Base-by-base conservation (phyloP, 2,113 vertebrate species). In the Elanus axillaris region DNA sequence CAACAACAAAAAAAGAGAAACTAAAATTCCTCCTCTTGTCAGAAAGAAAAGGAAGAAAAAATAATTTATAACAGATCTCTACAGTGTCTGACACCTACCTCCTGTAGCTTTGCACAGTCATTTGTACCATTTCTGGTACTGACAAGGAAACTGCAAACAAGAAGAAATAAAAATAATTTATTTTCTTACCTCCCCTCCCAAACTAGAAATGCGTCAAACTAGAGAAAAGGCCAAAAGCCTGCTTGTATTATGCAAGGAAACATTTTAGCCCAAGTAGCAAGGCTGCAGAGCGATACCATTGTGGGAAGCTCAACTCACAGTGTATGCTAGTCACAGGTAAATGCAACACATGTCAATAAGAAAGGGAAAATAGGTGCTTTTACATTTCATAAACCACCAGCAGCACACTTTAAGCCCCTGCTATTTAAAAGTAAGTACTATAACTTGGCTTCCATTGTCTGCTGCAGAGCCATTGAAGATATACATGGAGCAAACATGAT, bases 31-130 rank as follows among this genome's bases (percentile, higher is more conserved):
- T 66, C 17, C 48, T 69, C 83, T 56, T 90, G 16, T 59, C 38
- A 63, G 47, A 78, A 74, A 31, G 13, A 67, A 55, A 73, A 82
- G 13, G 16, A 90, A 83, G 42, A 42, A 76, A 73, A 64, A 81
- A 23, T 4, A 73, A 67, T 21, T 59, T 73, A 13, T 56, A 83
- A 38, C 21, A 42, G 25, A 72, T 21, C 8, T 55, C 11, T 72
- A 7, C 2, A 2, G 13, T 66, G 40, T 77, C 66, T 84, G 86
- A 45, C 69, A 95, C 98, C 96, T 98, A 99, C 98, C 98, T 97
- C 93, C 98, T 92, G 94, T 98, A 98, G 50, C 97, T 97, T 91
- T 98, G 97, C 50, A 98, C 95, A 1, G 97, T 98, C 95, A 96
- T 95, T 64, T 97, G 97, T 87, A 96, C 78, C 73, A 97, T 96